Conservation (phyloP, 2,888 invertebrate species). For the Lepetodrilus schrolli region DNA sequence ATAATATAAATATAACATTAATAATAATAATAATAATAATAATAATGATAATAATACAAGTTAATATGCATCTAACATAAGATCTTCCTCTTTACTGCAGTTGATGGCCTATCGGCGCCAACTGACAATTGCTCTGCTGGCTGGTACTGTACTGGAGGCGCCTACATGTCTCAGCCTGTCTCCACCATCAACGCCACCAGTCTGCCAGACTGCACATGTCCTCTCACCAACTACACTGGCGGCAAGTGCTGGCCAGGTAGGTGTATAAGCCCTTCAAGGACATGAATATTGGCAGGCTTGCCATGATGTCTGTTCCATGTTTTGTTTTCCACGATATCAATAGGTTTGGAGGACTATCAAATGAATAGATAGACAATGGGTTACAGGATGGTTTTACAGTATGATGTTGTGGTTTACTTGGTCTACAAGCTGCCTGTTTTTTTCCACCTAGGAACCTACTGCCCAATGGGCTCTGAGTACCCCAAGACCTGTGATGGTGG, state of each 20-base stretch:
- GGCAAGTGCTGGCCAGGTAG: conserved; percentile 69
- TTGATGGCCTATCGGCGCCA: conserved; percentile 63
- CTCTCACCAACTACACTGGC: conserved; percentile 68
- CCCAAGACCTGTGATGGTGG: conserved; percentile 68
- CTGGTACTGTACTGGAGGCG: conserved; percentile 71
- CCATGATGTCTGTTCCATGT: too few species aligned
- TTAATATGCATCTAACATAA: neutral
- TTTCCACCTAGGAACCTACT: conserved; percentile 57
- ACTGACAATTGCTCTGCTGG: conserved; percentile 69
- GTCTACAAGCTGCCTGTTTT: too few species aligned
- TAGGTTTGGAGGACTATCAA: neutral
- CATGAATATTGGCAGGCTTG: neutral
- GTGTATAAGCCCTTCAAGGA: neutral
- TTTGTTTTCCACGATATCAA: too few species aligned
- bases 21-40: too few species aligned
- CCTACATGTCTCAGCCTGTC: conserved; percentile 61
- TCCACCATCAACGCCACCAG: conserved; percentile 57
- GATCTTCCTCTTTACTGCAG: conserved; percentile 46
- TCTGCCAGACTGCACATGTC: conserved; percentile 65
- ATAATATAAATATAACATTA: too few species aligned
- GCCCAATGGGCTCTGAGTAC: conserved; percentile 64
- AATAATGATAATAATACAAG: too few species aligned
- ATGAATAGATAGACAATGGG: neutral
- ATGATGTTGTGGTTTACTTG: too few species aligned
- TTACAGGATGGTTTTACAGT: neutral